Evolutionary conservation across 2,797 vertebrate genomes (phyloP), one percentile per base, ranked within the genome.

Genomic region (Coregonus ussuriensis): DNA sequence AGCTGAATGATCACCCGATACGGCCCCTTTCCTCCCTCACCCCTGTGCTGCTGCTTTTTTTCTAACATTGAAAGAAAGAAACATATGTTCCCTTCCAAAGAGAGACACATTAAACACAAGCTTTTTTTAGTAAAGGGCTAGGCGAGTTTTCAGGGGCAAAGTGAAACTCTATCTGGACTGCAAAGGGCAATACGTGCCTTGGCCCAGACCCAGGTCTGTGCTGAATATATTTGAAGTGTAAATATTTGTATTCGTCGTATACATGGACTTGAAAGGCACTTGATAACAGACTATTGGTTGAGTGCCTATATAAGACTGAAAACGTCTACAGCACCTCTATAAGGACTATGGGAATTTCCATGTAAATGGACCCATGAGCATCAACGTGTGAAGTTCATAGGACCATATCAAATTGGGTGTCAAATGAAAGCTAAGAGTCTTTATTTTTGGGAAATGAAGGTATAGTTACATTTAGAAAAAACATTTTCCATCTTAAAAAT

Each of bases 191-290:
- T 91, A 91, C 89, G 90, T 93, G 91, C 91, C 89, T 84, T 92
- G 91, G 93, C 92, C 31, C 52, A 0, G 1, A 74, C 84, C 87
- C 85, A 90, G 85, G 85, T 81, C 88, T 83, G 82, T 85, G 54
- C 87, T 76, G 85, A 90, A 91, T 91, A 88, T 89, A 92, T 92
- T 88, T 91, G 88, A 89, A 90, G 90, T 84, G 89, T 91, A 93
- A 95, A 95, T 94, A 94, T 95, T 95, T 94, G 91, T 88, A 89
- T 92, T 92, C 69, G 72, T 89, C 83, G 54, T 93, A 92, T 92
- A 94, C 93, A 93, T 89, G 87, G 88, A 89, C 85, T 88, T 77
- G 89, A 91, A 91, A 91, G 89, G 86, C 81, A 77, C 65, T 85
- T 85, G 91, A 93, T 93, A 94, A 91, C 86, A 88, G 81, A 84